phyloP scores from a whole-genome alignment of 2,888 invertebrate species.

The Tiliacea aurago region DNA sequence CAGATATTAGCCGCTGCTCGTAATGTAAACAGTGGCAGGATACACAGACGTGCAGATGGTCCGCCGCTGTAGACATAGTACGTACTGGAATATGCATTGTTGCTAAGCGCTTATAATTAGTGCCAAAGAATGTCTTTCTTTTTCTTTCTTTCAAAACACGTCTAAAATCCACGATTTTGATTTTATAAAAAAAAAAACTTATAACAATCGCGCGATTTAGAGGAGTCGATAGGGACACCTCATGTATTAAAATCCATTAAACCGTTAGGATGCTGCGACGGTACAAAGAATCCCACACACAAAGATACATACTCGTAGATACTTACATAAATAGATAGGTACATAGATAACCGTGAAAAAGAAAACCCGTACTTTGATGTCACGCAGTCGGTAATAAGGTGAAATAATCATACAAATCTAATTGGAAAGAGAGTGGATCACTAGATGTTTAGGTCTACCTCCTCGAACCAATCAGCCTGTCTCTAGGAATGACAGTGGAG shows the following conservation, averaged over 20 bases:
- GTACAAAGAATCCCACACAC: not conserved
- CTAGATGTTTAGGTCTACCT: not conserved
- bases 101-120: slow-evolving; percentile 21
- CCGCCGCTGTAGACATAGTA: slow-evolving; percentile 2
- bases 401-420: not conserved
- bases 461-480: not conserved
- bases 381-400: not conserved
- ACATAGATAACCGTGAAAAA: not conserved
- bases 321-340: too few relatives aligned
- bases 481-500: not conserved
- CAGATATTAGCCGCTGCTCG: slow-evolving; percentile 27
- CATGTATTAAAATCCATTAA: not conserved
- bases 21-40: slow-evolving; percentile 53
- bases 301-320: not conserved
- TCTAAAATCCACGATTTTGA: not conserved
- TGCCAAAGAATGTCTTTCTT: not conserved
- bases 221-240: not conserved
- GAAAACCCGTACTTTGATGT: too few relatives aligned
- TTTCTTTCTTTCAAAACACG: too few relatives aligned
- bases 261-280: not conserved
- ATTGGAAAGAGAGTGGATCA: not conserved
- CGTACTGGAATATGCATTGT: slow-evolving; percentile 18
- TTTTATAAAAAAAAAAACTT: not conserved
- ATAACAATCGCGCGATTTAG: not conserved
- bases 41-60: slow-evolving; percentile 45